Percentiles rank a stretch among this genome's conserved stretches.
These are phyloP conservation scores for Hydraecia micacea DNA, from an alignment of 2,888 invertebrate species.

Conservation along the genomic window DNA sequence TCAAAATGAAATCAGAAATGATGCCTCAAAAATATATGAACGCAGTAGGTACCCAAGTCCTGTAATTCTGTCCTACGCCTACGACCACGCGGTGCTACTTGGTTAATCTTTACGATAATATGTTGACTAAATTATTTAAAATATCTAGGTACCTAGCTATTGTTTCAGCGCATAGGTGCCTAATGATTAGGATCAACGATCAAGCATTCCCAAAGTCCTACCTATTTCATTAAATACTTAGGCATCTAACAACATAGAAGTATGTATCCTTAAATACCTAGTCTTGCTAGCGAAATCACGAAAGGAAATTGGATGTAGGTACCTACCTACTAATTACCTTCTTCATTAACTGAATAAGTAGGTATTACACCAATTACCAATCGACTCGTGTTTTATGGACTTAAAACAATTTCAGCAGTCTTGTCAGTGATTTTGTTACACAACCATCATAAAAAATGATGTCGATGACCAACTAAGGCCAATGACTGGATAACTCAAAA, in stretches of 20 bases:
- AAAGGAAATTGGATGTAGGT: constrained; percentile 6
- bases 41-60: not conserved
- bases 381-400: not conserved
- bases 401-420: not conserved
- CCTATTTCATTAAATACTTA: not conserved
- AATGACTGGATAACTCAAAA: constrained; percentile 34
- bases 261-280: constrained; percentile 10
- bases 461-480: constrained; percentile 16
- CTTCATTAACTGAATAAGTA: not conserved
- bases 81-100: not conserved
- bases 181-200: constrained; percentile 2
- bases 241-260: not conserved
- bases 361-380: not conserved
- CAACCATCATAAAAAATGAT: not conserved
- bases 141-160: not conserved
- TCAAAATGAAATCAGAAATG: not conserved
- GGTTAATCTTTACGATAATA: not conserved
- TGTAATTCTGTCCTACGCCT: not conserved
- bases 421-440: not conserved
- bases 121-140: not conserved
- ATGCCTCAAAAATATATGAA: not conserved
- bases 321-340: not conserved
- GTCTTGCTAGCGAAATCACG: constrained; percentile 13
- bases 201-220: not conserved
- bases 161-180: not conserved